Evolutionary conservation across 1,140 invertebrate genomes (phyloP).

Genomic region (Schlechtendalia chinensis): DNA sequence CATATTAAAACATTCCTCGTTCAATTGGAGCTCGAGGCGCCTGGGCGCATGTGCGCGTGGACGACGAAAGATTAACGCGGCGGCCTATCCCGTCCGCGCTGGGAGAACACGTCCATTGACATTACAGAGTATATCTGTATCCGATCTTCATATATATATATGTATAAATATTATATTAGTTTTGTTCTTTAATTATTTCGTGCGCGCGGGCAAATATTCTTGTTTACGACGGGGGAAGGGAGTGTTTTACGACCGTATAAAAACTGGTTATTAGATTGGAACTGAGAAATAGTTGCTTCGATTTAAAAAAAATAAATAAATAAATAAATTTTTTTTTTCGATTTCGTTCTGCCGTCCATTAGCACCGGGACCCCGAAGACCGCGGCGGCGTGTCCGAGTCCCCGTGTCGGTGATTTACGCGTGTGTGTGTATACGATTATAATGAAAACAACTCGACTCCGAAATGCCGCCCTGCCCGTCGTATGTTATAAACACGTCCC

Average conservation of each 20-base stretch:
- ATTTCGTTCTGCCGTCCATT: neutral
- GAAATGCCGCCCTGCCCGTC: too few species aligned
- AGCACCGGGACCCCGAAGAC: neutral
- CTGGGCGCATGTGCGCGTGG: neutral
- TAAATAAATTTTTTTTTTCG: neutral
- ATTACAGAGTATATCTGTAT: constrained; percentile 16
- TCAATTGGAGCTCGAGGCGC: neutral
- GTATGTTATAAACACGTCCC: constrained; percentile 5
- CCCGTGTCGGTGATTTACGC: constrained; percentile 25
- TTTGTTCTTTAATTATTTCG: constrained; percentile 35
- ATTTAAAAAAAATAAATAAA: too few species aligned
- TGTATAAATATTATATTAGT: neutral
- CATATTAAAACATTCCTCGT: constrained; percentile 23
- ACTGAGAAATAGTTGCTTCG: neutral
- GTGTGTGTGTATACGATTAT: neutral
- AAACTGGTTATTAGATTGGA: constrained; percentile 32
- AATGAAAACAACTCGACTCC: neutral
- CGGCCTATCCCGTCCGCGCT: constrained; percentile 10
- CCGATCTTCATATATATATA: constrained; percentile 4
- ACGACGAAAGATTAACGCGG: constrained; percentile 28
- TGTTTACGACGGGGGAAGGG: neutral
- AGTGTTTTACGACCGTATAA: constrained; percentile 31
- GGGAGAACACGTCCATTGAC: constrained; percentile 35
- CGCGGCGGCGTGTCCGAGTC: constrained; percentile 2
- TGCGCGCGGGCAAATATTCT: constrained; percentile 2